Evolutionary conservation across 2,888 invertebrate genomes (phyloP), one percentile per base, ranked within the genome.

Genomic region (Ormia ochracea): DNA sequence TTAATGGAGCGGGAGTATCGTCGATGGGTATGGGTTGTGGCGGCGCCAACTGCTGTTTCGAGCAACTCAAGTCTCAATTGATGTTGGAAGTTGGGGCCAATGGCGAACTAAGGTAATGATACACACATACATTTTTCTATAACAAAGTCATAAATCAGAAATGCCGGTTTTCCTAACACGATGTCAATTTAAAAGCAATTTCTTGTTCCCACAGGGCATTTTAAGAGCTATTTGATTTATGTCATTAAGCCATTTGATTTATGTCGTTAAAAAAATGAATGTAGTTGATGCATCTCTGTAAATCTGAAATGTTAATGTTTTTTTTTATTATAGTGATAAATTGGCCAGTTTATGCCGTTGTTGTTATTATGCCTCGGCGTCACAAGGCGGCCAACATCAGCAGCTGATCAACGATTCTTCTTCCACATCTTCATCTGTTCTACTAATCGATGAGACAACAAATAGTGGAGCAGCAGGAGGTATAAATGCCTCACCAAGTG

Each of bases 371-470:
- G 84, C 84, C 4, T 83, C 86, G 4, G 81, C 86, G 14, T 83
- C 85, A 50, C 79, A 84, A 45, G 72, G 73, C 9, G 68, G 72
- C 6, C 83, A 83, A 7, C 83, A 78, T 23, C 83, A 84, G 63
- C 86, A 87, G 68, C 84, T 86, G n/a, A 82, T 87, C 9, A 88
- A 86, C 79, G 89, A 89, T 81, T 87, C 89, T 90, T 91, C 92
- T 9, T 91, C 92, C 76, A 84, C 85, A 21, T 87, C 88, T 0
- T 85, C 88, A 12, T 90, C 93, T 10, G 91, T 92, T 81, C 87
- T 93, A 33, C 85, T 92, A 12, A 83, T 88, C n/a, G 93, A 92
- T 88, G 93, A 94, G 84, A 92, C 93, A 54, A 87, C 89, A 12
- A 83, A 82, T n/a, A 84, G 85, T 45, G 66, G 19, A 4, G 75